Conservation (phyloP, 2,113 vertebrate genomes). For the Vireo altiloquus region DNA sequence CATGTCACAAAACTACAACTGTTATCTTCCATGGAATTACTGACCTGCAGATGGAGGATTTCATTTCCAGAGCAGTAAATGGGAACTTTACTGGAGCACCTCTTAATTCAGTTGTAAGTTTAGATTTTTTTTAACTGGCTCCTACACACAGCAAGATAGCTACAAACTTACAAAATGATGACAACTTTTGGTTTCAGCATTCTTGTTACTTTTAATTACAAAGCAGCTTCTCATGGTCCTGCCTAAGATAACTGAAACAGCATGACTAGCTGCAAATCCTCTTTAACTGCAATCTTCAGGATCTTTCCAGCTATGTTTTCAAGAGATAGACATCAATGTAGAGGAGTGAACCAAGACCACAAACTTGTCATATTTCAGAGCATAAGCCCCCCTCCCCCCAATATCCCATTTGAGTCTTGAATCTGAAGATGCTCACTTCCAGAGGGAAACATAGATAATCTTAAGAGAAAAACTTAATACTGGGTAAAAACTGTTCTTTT, state of each 20-base stretch:
- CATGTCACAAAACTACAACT: background rate
- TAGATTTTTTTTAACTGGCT: background rate
- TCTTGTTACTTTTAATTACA: background rate
- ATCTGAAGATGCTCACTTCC: background rate
- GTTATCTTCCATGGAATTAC: background rate
- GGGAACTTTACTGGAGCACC: background rate
- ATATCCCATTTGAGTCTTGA: background rate
- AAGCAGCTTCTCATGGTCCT: background rate
- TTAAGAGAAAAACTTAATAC: background rate
- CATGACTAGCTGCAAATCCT: background rate
- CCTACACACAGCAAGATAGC: background rate
- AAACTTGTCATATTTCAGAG: background rate
- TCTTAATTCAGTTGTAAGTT: conserved; percentile 35
- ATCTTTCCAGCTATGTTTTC: background rate
- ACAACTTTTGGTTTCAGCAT: background rate
- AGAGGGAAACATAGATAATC: background rate
- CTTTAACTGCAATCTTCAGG: background rate
- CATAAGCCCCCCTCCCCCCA: background rate
- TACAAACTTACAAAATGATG: conserved; percentile 7
- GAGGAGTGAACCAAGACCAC: background rate
- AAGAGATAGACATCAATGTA: background rate
- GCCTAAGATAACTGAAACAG: background rate
- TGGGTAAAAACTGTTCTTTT: background rate
- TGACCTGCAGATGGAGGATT: conserved; percentile 19
- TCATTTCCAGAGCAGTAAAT: conserved; percentile 29